These are phyloP conservation scores for Leuctra nigra DNA, from an alignment of 2,888 invertebrate genomes.

Conservation along the genomic window DNA sequence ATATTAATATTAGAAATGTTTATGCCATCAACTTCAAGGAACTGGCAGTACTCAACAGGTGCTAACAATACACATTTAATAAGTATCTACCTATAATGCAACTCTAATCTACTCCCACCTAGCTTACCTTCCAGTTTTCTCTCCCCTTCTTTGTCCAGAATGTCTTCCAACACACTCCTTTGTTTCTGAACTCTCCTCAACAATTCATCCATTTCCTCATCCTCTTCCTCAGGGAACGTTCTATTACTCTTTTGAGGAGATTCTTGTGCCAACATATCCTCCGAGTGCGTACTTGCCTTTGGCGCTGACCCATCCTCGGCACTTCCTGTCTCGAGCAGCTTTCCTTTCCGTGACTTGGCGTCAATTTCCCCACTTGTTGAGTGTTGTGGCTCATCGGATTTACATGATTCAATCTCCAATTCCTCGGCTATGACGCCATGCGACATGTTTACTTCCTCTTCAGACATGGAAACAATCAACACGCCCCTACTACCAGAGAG, in stretches of 20 bases:
- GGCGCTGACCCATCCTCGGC: conserved; percentile 11
- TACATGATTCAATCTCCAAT: conserved; percentile 28
- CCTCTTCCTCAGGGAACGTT: conserved; percentile 44
- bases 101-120: neutral
- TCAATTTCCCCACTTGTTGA: conserved; percentile 31
- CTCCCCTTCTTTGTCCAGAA: conserved; percentile 50
- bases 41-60: no score
- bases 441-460: conserved; percentile 45
- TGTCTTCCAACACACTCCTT: conserved; percentile 62
- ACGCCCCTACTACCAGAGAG: conserved; percentile 45
- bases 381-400: conserved; percentile 28
- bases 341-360: conserved; percentile 34
- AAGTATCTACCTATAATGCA: no score
- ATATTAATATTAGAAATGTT: no score
- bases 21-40: no score
- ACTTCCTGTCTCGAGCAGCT: conserved; percentile 36
- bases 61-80: no score
- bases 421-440: conserved; percentile 20
- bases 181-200: conserved; percentile 59
- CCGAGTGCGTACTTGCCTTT: neutral
- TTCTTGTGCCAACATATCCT: neutral
- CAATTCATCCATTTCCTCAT: conserved; percentile 56
- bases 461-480: conserved; percentile 60
- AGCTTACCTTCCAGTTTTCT: conserved; percentile 27
- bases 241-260: conserved; percentile 6